Evolutionary conservation across 2,888 invertebrate genomes (phyloP), one percentile per base, ranked within the genome.

Genomic region (Heteropelma amictum): DNA sequence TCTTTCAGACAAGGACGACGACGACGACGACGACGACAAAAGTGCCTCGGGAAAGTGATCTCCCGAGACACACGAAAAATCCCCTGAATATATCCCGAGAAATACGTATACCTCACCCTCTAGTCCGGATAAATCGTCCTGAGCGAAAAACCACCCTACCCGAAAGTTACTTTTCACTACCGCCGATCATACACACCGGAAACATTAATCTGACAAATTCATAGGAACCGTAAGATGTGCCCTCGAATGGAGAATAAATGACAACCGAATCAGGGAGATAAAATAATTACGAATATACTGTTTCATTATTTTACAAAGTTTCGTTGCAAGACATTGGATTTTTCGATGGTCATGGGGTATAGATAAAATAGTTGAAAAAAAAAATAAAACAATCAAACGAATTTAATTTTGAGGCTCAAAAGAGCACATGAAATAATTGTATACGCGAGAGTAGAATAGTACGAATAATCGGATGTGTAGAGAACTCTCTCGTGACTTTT

Each of bases 11-110:
- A 23, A 64, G 10, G 56, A 56, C 56, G 21, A 40, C 51, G n/a
- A n/a, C n/a, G n/a, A n/a, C n/a, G n/a, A n/a, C n/a, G 53, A 42
- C 63, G 33, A 51, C 35, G 33, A 53, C 45, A 33, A 10, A 71
- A 64, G 47, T 38, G 10, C 64, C 64, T 21, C 40, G 45, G 61
- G 60, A 12, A 71, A 56, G 71, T 49, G 56, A 64, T 71, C 49
- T 71, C 64, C 28, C 40, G 64, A 30, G 64, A 49, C 71, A 42
- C 30, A 49, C n/a, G 64, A n/a, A 19, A 51, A 65, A 64, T 72
- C 49, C 33, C 38, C 33, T 42, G n/a, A 72, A 33, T 56, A n/a
- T n/a, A 72, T 64, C 40, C 14, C 8, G 10, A 42, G 47, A 49
- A 26, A 56, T 58, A 58, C 7, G 56, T n/a, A n/a, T n/a, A n/a